Evolutionary conservation across 2,888 invertebrate genomes (phyloP), one percentile per base, ranked within the genome.

Genomic region (Apoderus coryli): DNA sequence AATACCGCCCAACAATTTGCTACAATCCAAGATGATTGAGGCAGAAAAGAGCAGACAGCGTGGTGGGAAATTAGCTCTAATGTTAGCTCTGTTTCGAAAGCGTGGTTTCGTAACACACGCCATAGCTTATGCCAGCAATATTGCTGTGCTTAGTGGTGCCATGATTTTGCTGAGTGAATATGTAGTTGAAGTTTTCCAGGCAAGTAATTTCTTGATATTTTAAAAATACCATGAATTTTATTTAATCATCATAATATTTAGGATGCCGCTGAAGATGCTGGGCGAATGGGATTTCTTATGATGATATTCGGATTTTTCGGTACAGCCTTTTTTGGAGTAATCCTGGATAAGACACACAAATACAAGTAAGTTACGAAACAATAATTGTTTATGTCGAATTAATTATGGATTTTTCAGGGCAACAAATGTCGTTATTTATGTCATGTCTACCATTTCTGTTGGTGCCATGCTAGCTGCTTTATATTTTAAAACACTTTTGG

Each of bases 81-180:
- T n/a, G n/a, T n/a, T n/a, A n/a, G n/a, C n/a, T n/a, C n/a, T n/a
- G n/a, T n/a, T n/a, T n/a, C n/a, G n/a, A n/a, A n/a, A n/a, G n/a
- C n/a, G n/a, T n/a, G 78, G 79, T 50, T 92, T 88, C 54, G 59
- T 84, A 22, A 59, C 88, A 19, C 69, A 90, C 15, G 65, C 84
- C 32, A 50, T 85, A 30, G 84, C 86, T 4, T 92, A 90, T 50
- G 88, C 89, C 2, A 72, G 90, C 46, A 95, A 92, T 60, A 85
- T 92, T 10, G 93, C 92, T 1, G 82, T 82, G 4, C 93, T 90
- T 59, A 93, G 93, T 53, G 92, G 90, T 16, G 80, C 25, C 1
- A 30, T 30, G 23, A 34, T 19, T n/a, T 27, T 34, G 22, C 15
- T 34, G 10, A 34, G 29, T 22, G 30, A 35, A 16, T 29, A 32